A percentile compares a stretch with the other conserved stretches of the same genome.
These are phyloP conservation scores for Sus cebifrons DNA, from an alignment of 2,797 vertebrate species.

Conservation along the genomic window DNA sequence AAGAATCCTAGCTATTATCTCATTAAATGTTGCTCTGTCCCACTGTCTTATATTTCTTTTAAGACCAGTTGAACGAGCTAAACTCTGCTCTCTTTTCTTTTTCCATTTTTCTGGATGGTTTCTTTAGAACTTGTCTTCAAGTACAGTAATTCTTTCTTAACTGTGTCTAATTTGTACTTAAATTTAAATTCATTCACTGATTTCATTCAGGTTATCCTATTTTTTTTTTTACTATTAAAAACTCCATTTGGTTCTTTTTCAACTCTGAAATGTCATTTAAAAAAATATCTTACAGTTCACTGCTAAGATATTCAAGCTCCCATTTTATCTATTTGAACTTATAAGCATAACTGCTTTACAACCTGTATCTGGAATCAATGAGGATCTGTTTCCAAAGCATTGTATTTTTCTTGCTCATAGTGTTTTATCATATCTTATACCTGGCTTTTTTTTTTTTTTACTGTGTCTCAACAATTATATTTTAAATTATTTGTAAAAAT, in stretches of 20 bases:
- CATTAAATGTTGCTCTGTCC: not conserved
- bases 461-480: conserved; percentile 29
- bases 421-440: not conserved
- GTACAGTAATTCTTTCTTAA: conserved; percentile 4
- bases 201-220: conserved; percentile 18
- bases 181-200: conserved; percentile 38
- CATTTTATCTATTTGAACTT: conserved; percentile 52
- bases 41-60: not conserved
- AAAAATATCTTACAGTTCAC: not conserved
- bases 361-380: conserved; percentile 41
- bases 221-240: conserved; percentile 58
- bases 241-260: conserved; percentile 40
- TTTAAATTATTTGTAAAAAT: conserved; percentile 54
- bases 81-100: not conserved
- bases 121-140: not conserved
- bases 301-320: conserved; percentile 52
- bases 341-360: not conserved
- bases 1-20: not conserved
- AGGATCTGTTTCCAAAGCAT: not conserved
- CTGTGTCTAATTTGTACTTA: conserved; percentile 34
- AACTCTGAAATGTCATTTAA: not conserved
- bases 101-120: not conserved
- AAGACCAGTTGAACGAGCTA: not conserved
- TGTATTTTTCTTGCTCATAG: conserved; percentile 43
- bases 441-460: conserved; percentile 10